Percentiles rank a stretch among this genome's conserved stretches.
These are phyloP conservation scores for Cephalopachus bancanus DNA, from an alignment of 2,797 vertebrate genomes.

Conservation along the genomic window DNA sequence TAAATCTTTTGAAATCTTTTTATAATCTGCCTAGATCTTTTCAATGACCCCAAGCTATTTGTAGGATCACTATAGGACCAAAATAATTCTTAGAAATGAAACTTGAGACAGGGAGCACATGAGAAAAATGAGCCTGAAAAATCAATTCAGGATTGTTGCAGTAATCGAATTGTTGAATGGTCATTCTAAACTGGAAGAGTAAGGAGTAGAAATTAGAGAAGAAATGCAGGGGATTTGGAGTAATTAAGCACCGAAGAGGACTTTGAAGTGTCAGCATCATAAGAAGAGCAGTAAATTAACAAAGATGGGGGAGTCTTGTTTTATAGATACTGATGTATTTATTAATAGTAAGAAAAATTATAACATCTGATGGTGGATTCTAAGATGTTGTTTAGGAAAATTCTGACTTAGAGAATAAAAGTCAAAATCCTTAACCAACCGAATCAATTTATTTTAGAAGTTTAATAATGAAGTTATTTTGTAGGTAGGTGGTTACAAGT, in stretches of 20 bases:
- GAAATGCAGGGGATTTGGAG: not conserved
- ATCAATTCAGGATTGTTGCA: not conserved
- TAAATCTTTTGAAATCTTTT: not conserved
- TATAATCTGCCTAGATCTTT: not conserved
- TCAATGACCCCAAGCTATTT: not conserved
- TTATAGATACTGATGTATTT: not conserved
- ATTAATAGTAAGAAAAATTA: not conserved
- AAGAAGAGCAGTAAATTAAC: not conserved
- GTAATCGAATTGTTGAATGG: not conserved
- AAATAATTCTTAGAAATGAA: conserved; percentile 22
- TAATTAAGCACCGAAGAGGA: not conserved
- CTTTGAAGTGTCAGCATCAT: not conserved
- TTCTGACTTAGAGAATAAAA: conserved; percentile 20
- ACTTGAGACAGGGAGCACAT: not conserved
- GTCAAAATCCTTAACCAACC: not conserved
- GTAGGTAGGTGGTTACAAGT: not conserved
- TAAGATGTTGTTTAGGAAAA: not conserved
- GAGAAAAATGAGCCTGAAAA: not conserved
- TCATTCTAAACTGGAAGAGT: not conserved
- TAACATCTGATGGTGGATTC: not conserved
- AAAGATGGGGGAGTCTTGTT: not conserved
- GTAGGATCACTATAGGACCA: not conserved
- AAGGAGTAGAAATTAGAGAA: not conserved
- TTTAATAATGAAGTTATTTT: too few species aligned
- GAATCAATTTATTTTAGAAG: not conserved